Evolutionary conservation across 1,140 invertebrate genomes (phyloP).

Genomic region (Cepaea nemoralis): DNA sequence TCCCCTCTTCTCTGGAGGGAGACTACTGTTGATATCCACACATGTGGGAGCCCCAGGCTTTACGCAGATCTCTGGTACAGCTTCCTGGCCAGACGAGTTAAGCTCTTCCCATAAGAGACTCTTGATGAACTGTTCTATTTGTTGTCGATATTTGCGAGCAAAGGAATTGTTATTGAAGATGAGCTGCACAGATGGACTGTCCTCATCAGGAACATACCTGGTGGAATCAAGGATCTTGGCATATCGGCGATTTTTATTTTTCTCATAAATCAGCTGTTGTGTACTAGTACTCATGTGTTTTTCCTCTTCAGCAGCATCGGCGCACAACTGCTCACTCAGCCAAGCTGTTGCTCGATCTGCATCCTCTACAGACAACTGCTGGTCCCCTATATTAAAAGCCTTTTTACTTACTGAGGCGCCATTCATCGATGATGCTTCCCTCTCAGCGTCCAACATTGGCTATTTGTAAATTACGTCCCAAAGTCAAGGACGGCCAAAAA

Average conservation of each 20-base stretch:
- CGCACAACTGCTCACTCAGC: slow-evolving; percentile 32
- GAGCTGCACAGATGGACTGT: slow-evolving; percentile 60
- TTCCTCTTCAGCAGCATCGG: slow-evolving; percentile 29
- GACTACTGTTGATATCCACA: slow-evolving; percentile 30
- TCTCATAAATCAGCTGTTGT: slow-evolving; percentile 38
- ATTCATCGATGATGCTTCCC: slow-evolving; percentile 3
- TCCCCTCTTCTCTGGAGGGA: slow-evolving; percentile 21
- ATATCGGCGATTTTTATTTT: slow-evolving; percentile 36
- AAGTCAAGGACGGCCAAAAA: too few species aligned
- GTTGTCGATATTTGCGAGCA: slow-evolving; percentile 61
- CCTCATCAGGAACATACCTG: slow-evolving; percentile 60
- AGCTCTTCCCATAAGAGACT: slow-evolving; percentile 36
- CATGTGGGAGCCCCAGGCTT: slow-evolving; percentile 34
- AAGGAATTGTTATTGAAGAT: slow-evolving; percentile 66
- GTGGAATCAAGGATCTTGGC: slow-evolving; percentile 39
- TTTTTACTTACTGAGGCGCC: neutral
- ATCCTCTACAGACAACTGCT: slow-evolving; percentile 8
- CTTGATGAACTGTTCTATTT: slow-evolving; percentile 62
- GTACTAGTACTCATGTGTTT: neutral
- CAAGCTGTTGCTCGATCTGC: slow-evolving; percentile 16
- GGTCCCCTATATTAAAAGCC: neutral
- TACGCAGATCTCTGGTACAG: slow-evolving; percentile 13
- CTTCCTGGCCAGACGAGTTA: neutral
- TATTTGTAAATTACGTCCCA: too few species aligned
- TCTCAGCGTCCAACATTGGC: too few species aligned